Evolutionary conservation across 2,797 vertebrate species (phyloP).

Genomic region (Manis javanica): DNA sequence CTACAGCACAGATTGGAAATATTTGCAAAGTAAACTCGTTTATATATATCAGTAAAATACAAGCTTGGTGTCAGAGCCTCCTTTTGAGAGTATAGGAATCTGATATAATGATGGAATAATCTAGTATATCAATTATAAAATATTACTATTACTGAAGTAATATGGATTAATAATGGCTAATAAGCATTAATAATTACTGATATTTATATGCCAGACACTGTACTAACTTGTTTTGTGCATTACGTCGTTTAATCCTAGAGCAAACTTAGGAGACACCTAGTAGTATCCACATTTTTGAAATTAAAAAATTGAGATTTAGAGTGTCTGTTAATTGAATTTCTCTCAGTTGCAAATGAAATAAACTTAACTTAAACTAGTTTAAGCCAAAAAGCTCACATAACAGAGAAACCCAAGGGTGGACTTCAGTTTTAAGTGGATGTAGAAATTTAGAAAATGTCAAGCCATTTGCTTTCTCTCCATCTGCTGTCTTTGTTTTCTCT

Average conservation of each 20-base stretch:
- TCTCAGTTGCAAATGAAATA: slow-evolving; percentile 23
- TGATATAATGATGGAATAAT: neutral
- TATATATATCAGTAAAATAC: slow-evolving; percentile 40
- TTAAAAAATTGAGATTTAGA: slow-evolving; percentile 11
- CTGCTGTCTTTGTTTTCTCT: neutral
- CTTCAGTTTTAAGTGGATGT: neutral
- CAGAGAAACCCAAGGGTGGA: neutral
- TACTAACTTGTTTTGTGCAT: neutral
- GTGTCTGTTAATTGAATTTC: neutral
- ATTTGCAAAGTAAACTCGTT: slow-evolving; percentile 47
- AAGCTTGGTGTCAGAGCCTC: neutral
- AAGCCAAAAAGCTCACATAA: neutral
- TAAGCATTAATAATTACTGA: neutral
- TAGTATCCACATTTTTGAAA: neutral
- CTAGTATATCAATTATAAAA: neutral
- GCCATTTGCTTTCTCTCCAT: neutral
- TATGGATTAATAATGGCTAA: neutral
- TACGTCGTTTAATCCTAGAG: neutral
- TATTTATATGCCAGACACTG: neutral
- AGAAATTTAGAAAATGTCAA: neutral
- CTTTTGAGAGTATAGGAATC: neutral
- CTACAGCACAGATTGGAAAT: slow-evolving; percentile 30
- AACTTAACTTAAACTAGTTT: slow-evolving; percentile 1
- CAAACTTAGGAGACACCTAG: neutral
- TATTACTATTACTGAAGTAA: neutral